phyloP scores from a whole-genome alignment of 2,797 vertebrate genomes.

The Arvicola amphibius region DNA sequence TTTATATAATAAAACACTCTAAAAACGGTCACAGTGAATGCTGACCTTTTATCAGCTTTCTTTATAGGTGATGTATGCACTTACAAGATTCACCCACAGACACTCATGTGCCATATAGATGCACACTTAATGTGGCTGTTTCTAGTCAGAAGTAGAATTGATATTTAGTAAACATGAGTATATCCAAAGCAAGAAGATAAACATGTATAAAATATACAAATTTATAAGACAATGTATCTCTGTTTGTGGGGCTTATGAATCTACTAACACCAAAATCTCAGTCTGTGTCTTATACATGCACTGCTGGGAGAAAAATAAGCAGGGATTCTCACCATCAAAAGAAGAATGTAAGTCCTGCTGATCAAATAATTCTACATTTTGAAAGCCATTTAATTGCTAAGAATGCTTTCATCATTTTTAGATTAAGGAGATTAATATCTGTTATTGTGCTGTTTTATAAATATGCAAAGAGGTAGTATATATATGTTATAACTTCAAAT shows the following conservation, averaged over 20 bases:
- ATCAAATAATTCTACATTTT: neutral
- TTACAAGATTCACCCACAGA: no score
- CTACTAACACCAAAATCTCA: neutral
- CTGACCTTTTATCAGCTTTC: neutral
- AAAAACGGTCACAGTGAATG: neutral
- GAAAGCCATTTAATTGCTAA: neutral
- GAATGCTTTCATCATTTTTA: neutral
- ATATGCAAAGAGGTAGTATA: neutral
- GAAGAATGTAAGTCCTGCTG: neutral
- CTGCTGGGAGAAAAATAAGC: neutral
- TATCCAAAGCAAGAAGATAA: constrained; percentile 12
- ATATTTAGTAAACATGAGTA: neutral
- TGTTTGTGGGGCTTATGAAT: neutral
- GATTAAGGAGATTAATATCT: neutral
- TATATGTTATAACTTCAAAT: neutral
- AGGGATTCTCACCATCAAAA: neutral
- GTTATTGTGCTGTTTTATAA: neutral
- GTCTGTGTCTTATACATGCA: neutral
- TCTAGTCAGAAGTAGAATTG: neutral
- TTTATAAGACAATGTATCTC: neutral
- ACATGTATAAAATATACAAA: neutral
- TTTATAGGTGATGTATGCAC: neutral
- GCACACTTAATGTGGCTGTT: neutral
- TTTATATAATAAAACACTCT: neutral
- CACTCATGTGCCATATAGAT: neutral